Evolutionary conservation across 1,140 invertebrate species (phyloP), one percentile per base, ranked within the genome.

Genomic region (Scaptomyza pallida): DNA sequence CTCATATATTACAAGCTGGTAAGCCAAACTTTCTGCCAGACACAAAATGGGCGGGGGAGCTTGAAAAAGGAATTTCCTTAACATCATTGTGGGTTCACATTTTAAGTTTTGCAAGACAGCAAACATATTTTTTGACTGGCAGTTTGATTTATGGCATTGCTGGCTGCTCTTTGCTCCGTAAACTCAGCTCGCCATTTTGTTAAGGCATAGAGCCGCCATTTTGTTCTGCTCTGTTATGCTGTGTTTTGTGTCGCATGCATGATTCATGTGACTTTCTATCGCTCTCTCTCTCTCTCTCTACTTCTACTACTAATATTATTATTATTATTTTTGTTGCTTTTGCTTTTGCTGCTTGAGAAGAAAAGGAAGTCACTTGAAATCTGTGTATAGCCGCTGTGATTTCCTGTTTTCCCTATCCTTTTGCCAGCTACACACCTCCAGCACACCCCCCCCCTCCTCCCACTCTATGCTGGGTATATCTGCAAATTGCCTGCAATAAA

Each of bases 401-500:
- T 86, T 88, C 63, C 78, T 19, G 12, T 9, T 30, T 30, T 30
- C 40, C 8, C 23, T 17, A 1, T n/a, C 17, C 23, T 23, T 23
- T 5, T 2, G 4, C 23, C 23, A 2, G 23, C 23, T 17, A 15
- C 41, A 6, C 33, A 23, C 13, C 19, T 8, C 71, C 19, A 5
- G n/a, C 37, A 16, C 13, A 35, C 41, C n/a, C n/a, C n/a, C n/a
- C n/a, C n/a, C n/a, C n/a, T n/a, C n/a, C n/a, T n/a, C n/a, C 56
- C 33, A n/a, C 33, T n/a, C 33, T 37, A 37, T 37, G 33, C 33
- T 60, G 55, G 64, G 65, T 72, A 82, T 72, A 78, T 75, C 78
- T 86, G 82, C 75, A 86, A 86, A 86, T 88, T 86, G 82, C 62
- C 78, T 82, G 82, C 75, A 86, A 86, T 86, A 86, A 86, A 86